Percentiles rank a stretch among this genome's conserved stretches.
These are phyloP conservation scores for Pogonomyrmex californicus DNA, from an alignment of 1,140 invertebrate species.

Conservation along the genomic window DNA sequence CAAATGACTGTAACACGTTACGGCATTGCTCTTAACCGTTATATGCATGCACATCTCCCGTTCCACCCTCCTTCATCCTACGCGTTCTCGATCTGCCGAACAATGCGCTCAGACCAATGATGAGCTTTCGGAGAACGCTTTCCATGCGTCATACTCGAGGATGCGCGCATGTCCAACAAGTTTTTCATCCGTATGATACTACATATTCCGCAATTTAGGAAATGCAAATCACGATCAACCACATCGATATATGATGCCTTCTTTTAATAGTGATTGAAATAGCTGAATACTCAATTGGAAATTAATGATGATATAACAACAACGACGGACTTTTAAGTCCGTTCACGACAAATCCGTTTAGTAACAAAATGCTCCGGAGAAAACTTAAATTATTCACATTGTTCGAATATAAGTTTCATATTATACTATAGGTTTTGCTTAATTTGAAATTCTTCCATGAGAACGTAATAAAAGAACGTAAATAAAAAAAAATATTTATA, in stretches of 20 bases:
- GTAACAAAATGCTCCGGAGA: not conserved
- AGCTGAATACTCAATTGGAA: constrained; percentile 9
- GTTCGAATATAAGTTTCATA: not conserved
- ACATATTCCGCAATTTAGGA: constrained; percentile 13
- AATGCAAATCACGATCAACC: not conserved
- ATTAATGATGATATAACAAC: not conserved
- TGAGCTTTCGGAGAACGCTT: constrained; percentile 54
- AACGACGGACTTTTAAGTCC: not conserved
- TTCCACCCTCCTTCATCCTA: constrained; percentile 2
- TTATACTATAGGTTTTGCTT: not conserved
- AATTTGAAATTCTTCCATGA: not conserved
- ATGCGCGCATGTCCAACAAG: not conserved
- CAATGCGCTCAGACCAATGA: constrained; percentile 63
- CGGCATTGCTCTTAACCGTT: constrained; percentile 66
- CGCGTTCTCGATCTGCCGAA: constrained; percentile 51
- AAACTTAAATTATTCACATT: constrained; percentile 12
- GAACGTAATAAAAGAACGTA: no score
- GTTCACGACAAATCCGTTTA: not conserved
- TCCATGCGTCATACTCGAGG: constrained; percentile 34
- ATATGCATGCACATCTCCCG: constrained; percentile 44
- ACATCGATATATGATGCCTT: not conserved
- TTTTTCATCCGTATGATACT: constrained; percentile 14
- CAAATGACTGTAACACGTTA: constrained; percentile 75
- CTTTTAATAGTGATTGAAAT: not conserved
- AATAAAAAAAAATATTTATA: not conserved